Percentiles rank a stretch among this genome's conserved stretches.
phyloP scores from a whole-genome alignment of 2,113 vertebrate species.

The Platysternon megacephalum region DNA sequence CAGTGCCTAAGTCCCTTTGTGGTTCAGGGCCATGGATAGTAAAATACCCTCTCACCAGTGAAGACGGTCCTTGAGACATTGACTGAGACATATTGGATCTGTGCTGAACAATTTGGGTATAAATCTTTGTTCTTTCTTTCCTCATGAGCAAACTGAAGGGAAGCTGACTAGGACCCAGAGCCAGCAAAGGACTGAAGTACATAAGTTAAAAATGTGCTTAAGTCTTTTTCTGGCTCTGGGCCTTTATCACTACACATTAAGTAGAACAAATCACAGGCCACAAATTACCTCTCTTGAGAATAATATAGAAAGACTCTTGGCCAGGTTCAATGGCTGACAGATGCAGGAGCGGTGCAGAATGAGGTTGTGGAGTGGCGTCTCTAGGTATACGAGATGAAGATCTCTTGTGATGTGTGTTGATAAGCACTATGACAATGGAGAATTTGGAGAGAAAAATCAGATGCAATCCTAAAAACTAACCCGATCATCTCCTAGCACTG shows the following conservation, averaged over 20 bases:
- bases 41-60: background rate
- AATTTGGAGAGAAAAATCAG: background rate
- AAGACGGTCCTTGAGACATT: rapidly evolving
- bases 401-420: background rate
- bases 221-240: background rate
- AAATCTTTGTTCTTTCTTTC: slow-evolving; percentile 62
- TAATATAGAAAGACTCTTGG: background rate
- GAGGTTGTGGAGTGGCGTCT: slow-evolving; percentile 7
- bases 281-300: slow-evolving; percentile 41
- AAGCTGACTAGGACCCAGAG: slow-evolving; percentile 46
- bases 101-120: slow-evolving; percentile 47
- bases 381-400: background rate
- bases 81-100: slow-evolving; percentile 21
- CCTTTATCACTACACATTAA: slow-evolving; percentile 60
- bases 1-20: background rate
- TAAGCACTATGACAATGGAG: background rate
- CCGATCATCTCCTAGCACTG: background rate
- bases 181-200: background rate
- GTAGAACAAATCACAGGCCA: slow-evolving; percentile 43
- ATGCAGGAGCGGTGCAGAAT: background rate
- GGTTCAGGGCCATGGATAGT: background rate
- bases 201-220: background rate
- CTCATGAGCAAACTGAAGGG: slow-evolving; percentile 63
- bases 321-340: background rate
- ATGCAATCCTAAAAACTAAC: background rate